phyloP scores from a whole-genome alignment of 2,888 invertebrate genomes.

The Ptychoptera albimana region DNA sequence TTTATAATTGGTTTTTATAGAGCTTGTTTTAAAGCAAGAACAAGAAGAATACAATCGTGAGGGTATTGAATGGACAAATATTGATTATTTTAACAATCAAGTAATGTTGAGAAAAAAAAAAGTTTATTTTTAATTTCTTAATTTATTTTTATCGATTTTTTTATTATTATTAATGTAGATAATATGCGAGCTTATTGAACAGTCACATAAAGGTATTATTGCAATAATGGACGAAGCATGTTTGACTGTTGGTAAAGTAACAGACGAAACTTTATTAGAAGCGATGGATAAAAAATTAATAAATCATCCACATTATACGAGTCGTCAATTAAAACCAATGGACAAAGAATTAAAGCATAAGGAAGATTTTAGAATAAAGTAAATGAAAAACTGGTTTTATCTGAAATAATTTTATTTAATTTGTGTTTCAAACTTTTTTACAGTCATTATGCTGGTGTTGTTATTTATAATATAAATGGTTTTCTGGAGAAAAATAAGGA shows the following conservation, averaged over 20 bases:
- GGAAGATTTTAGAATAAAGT: constrained; percentile 61
- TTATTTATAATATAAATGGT: constrained; percentile 74
- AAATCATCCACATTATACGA: constrained; percentile 80
- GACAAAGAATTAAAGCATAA: constrained; percentile 68
- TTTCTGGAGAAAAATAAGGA: constrained; percentile 98
- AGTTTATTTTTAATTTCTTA: too few species aligned
- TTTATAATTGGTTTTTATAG: constrained; percentile 30
- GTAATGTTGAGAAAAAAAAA: constrained; percentile 27
- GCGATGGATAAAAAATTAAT: constrained; percentile 83
- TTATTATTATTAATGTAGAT: constrained; percentile 23
- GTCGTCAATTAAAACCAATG: constrained; percentile 64
- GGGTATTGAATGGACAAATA: constrained; percentile 89
- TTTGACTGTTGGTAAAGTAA: constrained; percentile 84
- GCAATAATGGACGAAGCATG: constrained; percentile 97
- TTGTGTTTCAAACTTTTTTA: constrained; percentile 23
- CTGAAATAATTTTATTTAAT: not conserved
- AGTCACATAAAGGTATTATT: constrained; percentile 77
- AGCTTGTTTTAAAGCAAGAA: constrained; percentile 92
- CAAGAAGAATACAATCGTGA: constrained; percentile 94
- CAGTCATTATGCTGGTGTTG: constrained; percentile 88
- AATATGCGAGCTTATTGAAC: constrained; percentile 92
- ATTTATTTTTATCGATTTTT: not conserved
- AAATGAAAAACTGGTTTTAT: constrained; percentile 15
- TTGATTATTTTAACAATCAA: constrained; percentile 96
- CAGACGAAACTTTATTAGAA: constrained; percentile 67